phyloP scores from a whole-genome alignment of 2,888 invertebrate genomes.

The Pyrocoelia pectoralis region DNA sequence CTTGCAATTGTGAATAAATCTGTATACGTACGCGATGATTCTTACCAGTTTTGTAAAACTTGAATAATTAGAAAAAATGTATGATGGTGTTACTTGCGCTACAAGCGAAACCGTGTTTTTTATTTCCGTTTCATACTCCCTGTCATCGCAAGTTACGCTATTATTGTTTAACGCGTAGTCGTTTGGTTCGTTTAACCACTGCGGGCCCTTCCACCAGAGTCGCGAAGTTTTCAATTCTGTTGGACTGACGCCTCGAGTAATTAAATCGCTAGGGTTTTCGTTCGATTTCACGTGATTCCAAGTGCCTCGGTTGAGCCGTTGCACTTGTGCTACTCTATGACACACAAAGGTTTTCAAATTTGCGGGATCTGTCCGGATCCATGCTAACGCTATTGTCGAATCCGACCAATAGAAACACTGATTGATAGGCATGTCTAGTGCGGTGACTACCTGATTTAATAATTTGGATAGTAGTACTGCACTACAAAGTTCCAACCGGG shows the following conservation, averaged over 20 bases:
- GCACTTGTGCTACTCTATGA: neutral
- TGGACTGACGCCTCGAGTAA: neutral
- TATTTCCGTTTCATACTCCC: too few relatives aligned
- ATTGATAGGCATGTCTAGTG: neutral
- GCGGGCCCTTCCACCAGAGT: neutral
- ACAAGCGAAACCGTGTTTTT: too few relatives aligned
- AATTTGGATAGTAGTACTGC: neutral
- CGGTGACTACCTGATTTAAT: neutral
- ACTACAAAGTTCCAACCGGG: neutral
- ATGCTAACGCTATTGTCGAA: neutral
- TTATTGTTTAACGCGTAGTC: too few relatives aligned
- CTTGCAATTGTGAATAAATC: too few relatives aligned
- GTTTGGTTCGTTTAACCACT: too few relatives aligned
- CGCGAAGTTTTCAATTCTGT: neutral
- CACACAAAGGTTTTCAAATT: neutral
- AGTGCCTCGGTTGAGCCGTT: neutral
- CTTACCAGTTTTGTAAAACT: too few relatives aligned
- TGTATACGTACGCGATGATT: too few relatives aligned
- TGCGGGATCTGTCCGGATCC: neutral
- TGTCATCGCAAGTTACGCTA: too few relatives aligned
- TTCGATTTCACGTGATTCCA: neutral
- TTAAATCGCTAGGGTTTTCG: neutral
- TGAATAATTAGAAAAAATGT: too few relatives aligned
- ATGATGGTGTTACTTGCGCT: too few relatives aligned
- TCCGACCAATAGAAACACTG: neutral